phyloP scores from a whole-genome alignment of 2,888 invertebrate species.

The Lepidochitona cinerea region DNA sequence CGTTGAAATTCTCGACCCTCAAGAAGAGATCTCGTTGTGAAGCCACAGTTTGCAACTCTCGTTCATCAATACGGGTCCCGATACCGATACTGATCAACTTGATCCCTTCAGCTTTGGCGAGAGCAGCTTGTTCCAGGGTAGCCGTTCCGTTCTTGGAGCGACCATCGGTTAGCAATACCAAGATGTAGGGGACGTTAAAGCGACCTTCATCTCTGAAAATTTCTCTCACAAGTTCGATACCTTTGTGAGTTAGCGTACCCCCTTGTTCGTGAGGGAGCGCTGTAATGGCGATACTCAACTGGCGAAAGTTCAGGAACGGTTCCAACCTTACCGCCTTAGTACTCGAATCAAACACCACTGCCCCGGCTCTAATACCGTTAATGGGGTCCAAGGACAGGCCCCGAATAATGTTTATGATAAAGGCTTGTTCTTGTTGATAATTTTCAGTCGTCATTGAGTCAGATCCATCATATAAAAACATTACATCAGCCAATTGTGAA shows the following conservation, averaged over 20 bases:
- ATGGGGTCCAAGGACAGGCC: neutral
- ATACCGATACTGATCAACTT: neutral
- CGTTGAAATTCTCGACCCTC: neutral
- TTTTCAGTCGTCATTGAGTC: neutral
- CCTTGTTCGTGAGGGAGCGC: neutral
- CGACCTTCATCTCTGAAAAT: neutral
- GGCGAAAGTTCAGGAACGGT: neutral
- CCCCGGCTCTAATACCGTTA: neutral
- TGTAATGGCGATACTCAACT: neutral
- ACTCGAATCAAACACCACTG: neutral
- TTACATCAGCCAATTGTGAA: neutral
- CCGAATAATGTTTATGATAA: neutral
- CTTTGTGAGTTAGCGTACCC: neutral
- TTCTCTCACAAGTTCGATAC: neutral
- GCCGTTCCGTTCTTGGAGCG: neutral
- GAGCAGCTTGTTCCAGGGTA: neutral
- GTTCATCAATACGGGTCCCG: neutral
- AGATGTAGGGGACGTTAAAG: neutral
- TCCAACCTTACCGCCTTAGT: neutral
- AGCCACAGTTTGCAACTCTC: neutral
- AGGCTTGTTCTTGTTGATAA: neutral
- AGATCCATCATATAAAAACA: neutral
- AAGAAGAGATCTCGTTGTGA: neutral
- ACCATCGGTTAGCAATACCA: neutral
- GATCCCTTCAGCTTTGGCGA: neutral